Evolutionary conservation across 2,888 invertebrate species (phyloP).

Genomic region (Bibio marci): DNA sequence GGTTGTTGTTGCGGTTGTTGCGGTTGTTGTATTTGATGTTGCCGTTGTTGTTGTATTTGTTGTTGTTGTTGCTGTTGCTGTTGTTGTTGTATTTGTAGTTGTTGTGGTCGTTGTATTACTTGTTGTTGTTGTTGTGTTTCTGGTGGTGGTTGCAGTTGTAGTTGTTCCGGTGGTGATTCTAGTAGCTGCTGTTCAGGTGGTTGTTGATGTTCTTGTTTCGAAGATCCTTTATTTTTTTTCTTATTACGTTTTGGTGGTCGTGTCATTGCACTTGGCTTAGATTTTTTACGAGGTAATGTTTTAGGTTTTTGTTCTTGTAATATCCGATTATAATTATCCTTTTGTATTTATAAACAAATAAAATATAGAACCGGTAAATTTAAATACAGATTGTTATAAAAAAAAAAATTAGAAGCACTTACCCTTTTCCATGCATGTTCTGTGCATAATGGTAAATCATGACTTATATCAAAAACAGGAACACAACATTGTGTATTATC

Average conservation of each 20-base stretch:
- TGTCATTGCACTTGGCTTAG: conserved; percentile 35
- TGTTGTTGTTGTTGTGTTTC: no score
- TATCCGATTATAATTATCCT: conserved; percentile 69
- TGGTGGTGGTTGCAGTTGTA: not conserved
- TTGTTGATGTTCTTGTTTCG: conserved; percentile 12
- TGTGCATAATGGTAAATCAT: conserved; percentile 69
- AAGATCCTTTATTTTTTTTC: conserved; percentile 27
- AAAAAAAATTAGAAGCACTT: no score
- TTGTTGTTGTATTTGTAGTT: no score
- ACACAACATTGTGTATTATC: conserved; percentile 62
- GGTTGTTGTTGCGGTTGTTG: no score
- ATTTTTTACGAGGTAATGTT: conserved; percentile 45
- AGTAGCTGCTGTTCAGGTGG: no score
- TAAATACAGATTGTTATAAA: not conserved
- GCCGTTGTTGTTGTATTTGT: no score
- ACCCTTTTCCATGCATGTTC: conserved; percentile 72
- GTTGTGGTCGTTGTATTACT: no score
- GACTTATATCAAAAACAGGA: conserved; percentile 59
- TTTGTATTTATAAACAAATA: conserved; percentile 10
- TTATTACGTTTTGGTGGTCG: conserved; percentile 39
- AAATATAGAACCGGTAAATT: conserved; percentile 2
- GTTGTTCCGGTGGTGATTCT: not conserved
- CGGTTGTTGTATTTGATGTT: no score
- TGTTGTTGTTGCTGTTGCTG: no score
- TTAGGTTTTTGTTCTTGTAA: conserved; percentile 61